These are phyloP conservation scores for Tenebrosternarchus preto DNA, from an alignment of 2,113 vertebrate species.

Conservation along the genomic window DNA sequence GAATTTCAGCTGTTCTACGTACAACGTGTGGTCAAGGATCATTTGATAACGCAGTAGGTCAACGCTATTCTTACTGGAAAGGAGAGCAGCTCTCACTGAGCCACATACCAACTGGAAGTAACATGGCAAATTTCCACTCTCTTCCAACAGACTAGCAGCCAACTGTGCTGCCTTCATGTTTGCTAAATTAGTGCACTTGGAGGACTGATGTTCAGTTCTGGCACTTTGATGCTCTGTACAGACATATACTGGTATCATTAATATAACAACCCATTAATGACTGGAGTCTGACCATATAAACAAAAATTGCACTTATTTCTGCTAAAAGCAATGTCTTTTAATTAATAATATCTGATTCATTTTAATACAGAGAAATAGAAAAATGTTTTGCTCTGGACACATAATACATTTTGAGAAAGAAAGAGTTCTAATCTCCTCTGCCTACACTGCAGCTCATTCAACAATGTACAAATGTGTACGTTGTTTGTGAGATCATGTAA, in stretches of 20 bases:
- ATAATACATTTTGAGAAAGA: background rate
- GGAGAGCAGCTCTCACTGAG: background rate
- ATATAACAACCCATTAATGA: too few species aligned
- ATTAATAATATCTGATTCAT: too few species aligned
- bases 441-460: background rate
- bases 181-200: background rate
- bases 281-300: too few species aligned
- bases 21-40: background rate
- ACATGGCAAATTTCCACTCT: slow-evolving; percentile 1
- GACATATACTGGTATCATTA: background rate
- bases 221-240: background rate
- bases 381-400: too few species aligned
- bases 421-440: background rate
- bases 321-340: too few species aligned
- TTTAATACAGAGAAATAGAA: too few species aligned
- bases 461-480: background rate
- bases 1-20: background rate
- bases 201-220: background rate
- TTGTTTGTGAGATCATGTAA: background rate
- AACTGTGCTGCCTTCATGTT: background rate
- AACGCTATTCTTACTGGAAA: background rate
- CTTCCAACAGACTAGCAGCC: background rate
- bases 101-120: slow-evolving; percentile 11
- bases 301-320: too few species aligned
- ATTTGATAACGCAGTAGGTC: background rate